phyloP scores from a whole-genome alignment of 2,113 vertebrate species.

The Pheucticus melanocephalus region DNA sequence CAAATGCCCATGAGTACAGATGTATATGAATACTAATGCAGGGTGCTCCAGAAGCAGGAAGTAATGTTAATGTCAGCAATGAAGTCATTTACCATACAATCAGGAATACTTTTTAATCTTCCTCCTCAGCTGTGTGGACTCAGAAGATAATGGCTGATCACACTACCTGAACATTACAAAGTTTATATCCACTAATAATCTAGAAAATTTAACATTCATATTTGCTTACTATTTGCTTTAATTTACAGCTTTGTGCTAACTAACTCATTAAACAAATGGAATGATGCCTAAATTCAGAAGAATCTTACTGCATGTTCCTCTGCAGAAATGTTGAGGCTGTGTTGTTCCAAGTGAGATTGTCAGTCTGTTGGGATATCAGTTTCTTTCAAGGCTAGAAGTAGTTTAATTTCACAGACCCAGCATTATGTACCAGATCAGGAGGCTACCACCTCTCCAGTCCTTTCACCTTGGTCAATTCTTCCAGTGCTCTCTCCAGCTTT shows the following conservation, averaged over 20 bases:
- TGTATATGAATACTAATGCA: neutral
- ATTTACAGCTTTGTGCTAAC: neutral
- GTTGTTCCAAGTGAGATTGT: neutral
- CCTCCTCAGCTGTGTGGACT: neutral
- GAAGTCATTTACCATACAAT: neutral
- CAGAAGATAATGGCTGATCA: neutral
- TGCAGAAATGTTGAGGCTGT: neutral
- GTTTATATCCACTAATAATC: neutral
- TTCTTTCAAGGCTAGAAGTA: neutral
- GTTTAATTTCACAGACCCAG: neutral
- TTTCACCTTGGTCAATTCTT: neutral
- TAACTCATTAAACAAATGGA: neutral
- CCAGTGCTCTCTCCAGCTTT: neutral
- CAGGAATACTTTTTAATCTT: neutral
- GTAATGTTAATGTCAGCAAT: neutral
- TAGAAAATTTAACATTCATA: neutral
- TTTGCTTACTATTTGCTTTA: neutral
- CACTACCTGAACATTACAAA: neutral
- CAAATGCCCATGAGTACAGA: neutral
- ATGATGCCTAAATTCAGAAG: neutral
- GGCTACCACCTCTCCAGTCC: neutral
- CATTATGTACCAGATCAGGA: neutral
- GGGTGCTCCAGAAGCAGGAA: neutral
- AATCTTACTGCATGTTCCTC: neutral
- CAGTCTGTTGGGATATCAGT: neutral